These are phyloP conservation scores for Leptopilina drosophilae DNA, from an alignment of 2,888 invertebrate species.

Conservation along the genomic window DNA sequence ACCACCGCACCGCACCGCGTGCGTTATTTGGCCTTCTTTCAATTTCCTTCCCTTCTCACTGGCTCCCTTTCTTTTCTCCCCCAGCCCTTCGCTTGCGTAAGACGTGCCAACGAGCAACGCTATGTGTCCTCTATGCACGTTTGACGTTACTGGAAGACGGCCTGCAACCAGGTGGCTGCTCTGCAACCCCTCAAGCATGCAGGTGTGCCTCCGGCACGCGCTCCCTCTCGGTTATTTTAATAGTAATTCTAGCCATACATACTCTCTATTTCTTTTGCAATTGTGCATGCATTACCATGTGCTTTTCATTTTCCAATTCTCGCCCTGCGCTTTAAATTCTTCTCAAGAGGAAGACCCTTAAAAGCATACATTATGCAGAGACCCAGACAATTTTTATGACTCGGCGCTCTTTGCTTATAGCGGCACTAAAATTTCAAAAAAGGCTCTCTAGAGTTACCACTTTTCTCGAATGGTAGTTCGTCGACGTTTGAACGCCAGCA, in stretches of 20 bases:
- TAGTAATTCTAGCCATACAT: not conserved
- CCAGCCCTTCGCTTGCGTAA: constrained; percentile 20
- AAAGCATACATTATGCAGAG: too few relatives aligned
- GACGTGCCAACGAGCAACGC: not conserved
- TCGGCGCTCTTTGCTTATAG: too few relatives aligned
- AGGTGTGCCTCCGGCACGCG: constrained; percentile 22
- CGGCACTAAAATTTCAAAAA: too few relatives aligned
- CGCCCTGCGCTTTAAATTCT: too few relatives aligned
- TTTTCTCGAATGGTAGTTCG: too few relatives aligned
- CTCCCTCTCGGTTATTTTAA: not conserved
- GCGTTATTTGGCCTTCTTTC: constrained; percentile 23
- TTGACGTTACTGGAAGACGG: not conserved
- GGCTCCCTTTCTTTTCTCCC: constrained; percentile 7
- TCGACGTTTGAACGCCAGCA: too few relatives aligned
- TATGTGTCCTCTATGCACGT: not conserved
- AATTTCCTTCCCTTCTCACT: constrained; percentile 10
- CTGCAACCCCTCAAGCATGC: constrained; percentile 5
- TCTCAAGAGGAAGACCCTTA: too few relatives aligned
- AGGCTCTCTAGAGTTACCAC: too few relatives aligned
- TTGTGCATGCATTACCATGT: not conserved
- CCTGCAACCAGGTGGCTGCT: constrained; percentile 7
- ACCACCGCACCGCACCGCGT: not conserved
- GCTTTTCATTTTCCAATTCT: too few relatives aligned
- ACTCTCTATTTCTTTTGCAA: constrained; percentile 5
- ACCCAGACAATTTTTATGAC: too few relatives aligned